Evolutionary conservation across 2,113 vertebrate species (phyloP), one percentile per base, ranked within the genome.

Genomic region (Lates calcarifer): DNA sequence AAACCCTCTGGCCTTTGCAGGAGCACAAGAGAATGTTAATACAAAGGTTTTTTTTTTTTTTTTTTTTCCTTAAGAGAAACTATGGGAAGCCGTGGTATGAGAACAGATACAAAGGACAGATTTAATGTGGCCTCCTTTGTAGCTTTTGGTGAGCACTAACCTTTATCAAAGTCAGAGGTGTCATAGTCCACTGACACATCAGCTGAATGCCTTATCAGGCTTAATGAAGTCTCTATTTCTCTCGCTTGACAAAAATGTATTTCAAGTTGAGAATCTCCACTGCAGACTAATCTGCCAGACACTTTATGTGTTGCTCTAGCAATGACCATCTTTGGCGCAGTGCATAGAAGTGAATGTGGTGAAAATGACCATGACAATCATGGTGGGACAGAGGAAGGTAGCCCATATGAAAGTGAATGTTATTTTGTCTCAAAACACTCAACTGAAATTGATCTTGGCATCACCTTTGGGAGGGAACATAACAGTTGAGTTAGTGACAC

Each of bases 121-220:
- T 92, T 90, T 80, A 77, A 84, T 55, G 28, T 80, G 80, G 73
- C 80, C 67, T 81, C 74, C 39, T 76, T 39, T 10, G 62, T 53
- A 82, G 74, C 75, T 87, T 73, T 85, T 63, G 41, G 4, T 70
- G 65, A 60, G 56, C 75, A 15, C 69, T 66, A 81, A 90, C 88
- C 85, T 92, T 90, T 87, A 84, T 87, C 87, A 90, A 83, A 89
- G 80, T 83, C 81, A 74, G 37, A 86, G 49, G 74, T 88, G 87
- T 88, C 87, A 81, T 56, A 37, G 53, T 67, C 79, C n/a, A 10
- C 70, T 53, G 81, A 73, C 80, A 77, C 78, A 61, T 79, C 73
- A 77, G 51, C 75, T 64, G 79, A 85, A 87, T 79, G 35, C 12
- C 17, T 89, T 79, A 89, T 78, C 60, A 6, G 82, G 77, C 67